Evolutionary conservation across 2,113 vertebrate genomes (phyloP).

Genomic region (Cinclus cinclus): DNA sequence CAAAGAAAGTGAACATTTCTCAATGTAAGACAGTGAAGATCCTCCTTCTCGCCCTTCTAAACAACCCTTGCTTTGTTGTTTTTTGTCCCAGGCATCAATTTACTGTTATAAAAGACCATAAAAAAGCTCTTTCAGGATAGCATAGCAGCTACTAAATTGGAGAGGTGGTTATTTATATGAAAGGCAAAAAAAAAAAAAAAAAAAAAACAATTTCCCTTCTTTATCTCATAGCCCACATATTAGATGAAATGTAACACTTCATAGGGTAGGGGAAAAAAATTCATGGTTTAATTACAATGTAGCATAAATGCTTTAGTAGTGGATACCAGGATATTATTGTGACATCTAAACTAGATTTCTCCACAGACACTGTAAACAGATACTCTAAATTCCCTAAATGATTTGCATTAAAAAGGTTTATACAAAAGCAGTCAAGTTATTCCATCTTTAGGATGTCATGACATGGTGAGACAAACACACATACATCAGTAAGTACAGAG

Average conservation of each 20-base stretch:
- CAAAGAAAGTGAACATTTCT: neutral
- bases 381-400: neutral
- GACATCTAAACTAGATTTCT: slow-evolving; percentile 8
- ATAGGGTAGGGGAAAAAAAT: slow-evolving; percentile 2
- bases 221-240: neutral
- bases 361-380: slow-evolving; percentile 17
- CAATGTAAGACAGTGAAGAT: neutral
- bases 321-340: neutral
- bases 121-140: neutral
- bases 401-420: slow-evolving; percentile 18
- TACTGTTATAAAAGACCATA: neutral
- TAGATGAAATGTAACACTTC: slow-evolving; percentile 15
- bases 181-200: neutral
- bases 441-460: neutral
- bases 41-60: neutral
- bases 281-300: slow-evolving; percentile 61
- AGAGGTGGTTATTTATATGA: neutral
- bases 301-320: slow-evolving; percentile 44
- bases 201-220: neutral
- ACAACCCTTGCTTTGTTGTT: neutral
- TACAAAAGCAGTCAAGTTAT: slow-evolving; percentile 15
- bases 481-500: slow-evolving; percentile 9
- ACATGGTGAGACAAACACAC: slow-evolving; percentile 30
- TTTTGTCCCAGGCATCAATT: neutral
- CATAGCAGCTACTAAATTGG: neutral